Base-by-base conservation (phyloP, 2,797 vertebrate genomes). In the Epinephelus coioides region DNA sequence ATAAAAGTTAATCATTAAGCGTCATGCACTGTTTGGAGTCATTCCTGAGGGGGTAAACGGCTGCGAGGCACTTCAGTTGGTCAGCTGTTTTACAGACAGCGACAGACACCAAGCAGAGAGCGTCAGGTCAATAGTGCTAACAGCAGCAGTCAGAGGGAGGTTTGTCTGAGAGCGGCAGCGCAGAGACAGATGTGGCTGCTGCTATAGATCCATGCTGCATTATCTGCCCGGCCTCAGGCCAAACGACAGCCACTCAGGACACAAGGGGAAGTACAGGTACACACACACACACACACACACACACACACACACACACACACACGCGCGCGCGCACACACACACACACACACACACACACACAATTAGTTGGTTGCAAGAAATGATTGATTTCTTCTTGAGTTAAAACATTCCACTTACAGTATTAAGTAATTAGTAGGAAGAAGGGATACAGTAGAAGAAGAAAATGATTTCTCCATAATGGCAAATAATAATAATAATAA, bases 181-280 rank as follows among this genome's bases (percentile, higher is more conserved):
- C 78, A 47, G 87, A 89, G 86, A 85, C 89, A 89, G 86, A 92
- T 90, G 85, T 90, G 86, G 67, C 86, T 76, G 69, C 86, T 44
- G 79, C 43, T 72, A 75, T 83, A 81, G 87, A 84, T 53, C 82
- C 82, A 79, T 49, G 51, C 72, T 68, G 56, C 68, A 82, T 92
- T 89, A 89, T 90, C 85, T 55, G 71, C 7, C 40, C 51, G 66
- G 81, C 84, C 76, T 86, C 65, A 44, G 83, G 81, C 76, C 76
- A 78, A 82, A 91, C 67, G 64, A 80, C 84, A 75, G 75, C 65
- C 62, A 59, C 71, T 68, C 77, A 78, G 74, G 74, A 76, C 73
- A 90, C 83, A 87, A 84, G 49, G 23, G 66, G 59, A 82, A 78
- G 69, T 13, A 38, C 61, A 34, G 17, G 56, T 18, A 78, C 55